phyloP scores from a whole-genome alignment of 2,888 invertebrate genomes.

The Geophilus truncorum region DNA sequence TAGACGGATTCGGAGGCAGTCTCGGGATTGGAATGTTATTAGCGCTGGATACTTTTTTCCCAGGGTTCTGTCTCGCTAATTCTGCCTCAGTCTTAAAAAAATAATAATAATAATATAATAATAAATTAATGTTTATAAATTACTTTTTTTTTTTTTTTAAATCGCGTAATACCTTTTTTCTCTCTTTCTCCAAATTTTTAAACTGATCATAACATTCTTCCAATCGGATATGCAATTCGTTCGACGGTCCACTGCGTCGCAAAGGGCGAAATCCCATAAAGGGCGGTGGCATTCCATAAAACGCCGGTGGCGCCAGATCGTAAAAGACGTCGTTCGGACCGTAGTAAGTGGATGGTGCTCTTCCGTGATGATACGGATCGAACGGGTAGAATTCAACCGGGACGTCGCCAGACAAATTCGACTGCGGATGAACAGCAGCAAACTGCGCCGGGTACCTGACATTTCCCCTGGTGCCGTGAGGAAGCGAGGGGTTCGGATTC shows the following conservation, averaged over 20 bases:
- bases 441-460: slow-evolving; percentile 30
- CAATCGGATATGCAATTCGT: slow-evolving; percentile 63
- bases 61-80: slow-evolving; percentile 69
- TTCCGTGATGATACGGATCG: slow-evolving; percentile 36
- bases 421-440: slow-evolving; percentile 31
- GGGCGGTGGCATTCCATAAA: slow-evolving; percentile 39
- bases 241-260: slow-evolving; percentile 54
- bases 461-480: slow-evolving; percentile 17
- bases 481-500: slow-evolving; percentile 22
- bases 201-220: slow-evolving; percentile 77
- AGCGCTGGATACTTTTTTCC: slow-evolving; percentile 69
- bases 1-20: slow-evolving; percentile 67
- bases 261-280: slow-evolving; percentile 40
- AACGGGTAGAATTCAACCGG: slow-evolving; percentile 36
- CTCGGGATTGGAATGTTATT: slow-evolving; percentile 71
- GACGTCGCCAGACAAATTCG: slow-evolving; percentile 31
- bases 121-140: neutral
- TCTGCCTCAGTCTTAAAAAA: slow-evolving; percentile 61
- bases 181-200: slow-evolving; percentile 69
- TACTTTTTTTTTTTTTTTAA: neutral
- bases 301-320: slow-evolving; percentile 38
- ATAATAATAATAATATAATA: neutral
- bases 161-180: slow-evolving; percentile 61
- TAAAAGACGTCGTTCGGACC: slow-evolving; percentile 39
- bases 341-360: slow-evolving; percentile 38